A percentile compares a stretch with the other conserved stretches of the same genome.
phyloP scores from a whole-genome alignment of 2,113 vertebrate genomes.

The Syrmaticus mikado region DNA sequence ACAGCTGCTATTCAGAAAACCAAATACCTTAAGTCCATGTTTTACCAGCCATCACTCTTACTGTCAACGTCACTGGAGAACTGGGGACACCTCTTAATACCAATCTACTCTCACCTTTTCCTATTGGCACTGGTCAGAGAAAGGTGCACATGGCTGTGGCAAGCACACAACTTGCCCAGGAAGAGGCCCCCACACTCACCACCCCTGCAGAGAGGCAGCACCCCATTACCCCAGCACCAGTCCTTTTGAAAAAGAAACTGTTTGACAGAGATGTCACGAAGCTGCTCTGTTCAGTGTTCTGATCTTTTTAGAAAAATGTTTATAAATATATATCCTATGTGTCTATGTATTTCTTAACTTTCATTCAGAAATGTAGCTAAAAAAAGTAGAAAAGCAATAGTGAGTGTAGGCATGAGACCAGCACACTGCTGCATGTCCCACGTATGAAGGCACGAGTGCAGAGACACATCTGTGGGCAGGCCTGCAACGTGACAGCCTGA shows the following conservation, averaged over 20 bases:
- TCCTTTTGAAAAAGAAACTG: not conserved
- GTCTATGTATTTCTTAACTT: not conserved
- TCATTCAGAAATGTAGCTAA: slow-evolving; percentile 47
- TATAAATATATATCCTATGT: slow-evolving; percentile 32
- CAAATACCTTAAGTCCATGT: not conserved
- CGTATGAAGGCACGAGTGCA: slow-evolving; percentile 37
- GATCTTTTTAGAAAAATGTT: not conserved
- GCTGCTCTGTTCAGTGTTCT: not conserved
- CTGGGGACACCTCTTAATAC: not conserved
- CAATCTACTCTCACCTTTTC: not conserved
- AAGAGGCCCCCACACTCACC: not conserved
- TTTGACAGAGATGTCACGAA: not conserved
- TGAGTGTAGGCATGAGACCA: not conserved
- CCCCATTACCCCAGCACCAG: not conserved
- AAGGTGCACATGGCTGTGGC: not conserved
- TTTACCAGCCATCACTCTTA: not conserved
- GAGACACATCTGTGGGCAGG: not conserved
- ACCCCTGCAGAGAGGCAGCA: not conserved
- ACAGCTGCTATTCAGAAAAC: not conserved
- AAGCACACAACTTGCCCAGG: fast-evolving
- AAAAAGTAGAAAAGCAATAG: slow-evolving; percentile 7
- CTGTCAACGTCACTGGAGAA: not conserved
- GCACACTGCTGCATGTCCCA: slow-evolving; percentile 13
- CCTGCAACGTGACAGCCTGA: fast-evolving
- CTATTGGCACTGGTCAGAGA: not conserved